Evolutionary conservation across 2,888 invertebrate species (phyloP), one percentile per base, ranked within the genome.

Genomic region (Drosophila rellima): DNA sequence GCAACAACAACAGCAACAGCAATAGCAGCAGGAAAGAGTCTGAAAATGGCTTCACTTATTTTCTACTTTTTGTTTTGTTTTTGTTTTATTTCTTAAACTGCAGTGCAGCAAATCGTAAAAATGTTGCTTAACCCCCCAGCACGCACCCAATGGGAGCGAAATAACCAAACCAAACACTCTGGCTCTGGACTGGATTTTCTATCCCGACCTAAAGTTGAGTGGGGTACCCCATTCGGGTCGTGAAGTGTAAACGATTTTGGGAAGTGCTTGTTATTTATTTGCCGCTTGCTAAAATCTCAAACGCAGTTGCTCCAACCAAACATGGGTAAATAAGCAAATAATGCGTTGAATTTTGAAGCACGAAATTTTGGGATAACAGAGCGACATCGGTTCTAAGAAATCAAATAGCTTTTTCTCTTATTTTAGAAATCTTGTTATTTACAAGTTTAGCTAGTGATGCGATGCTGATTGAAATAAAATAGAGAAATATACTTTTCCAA

Each of bases 231-330:
- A 45, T 26, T 54, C 17, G 51, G 55, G 45, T 62, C 54, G 73
- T 56, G 48, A 70, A 70, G 80, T 74, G 86, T 69, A 70, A 82
- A 63, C 84, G 68, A 70, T 81, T 88, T 67, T 86, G 70, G 65
- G 61, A 73, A 77, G 63, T 67, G 69, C 45, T 72, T 75, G 66
- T 76, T 83, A 78, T 86, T 83, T 89, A 83, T 89, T 88, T 85
- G 70, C 73, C 82, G 75, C 84, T 74, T 86, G 84, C 69, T 50
- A 57, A 72, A 81, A 68, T 77, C 71, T 67, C 66, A 62, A 70
- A 72, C 61, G 65, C 64, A 70, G 42, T 39, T 26, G 29, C 40
- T 17, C 59, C 5, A 15, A 45, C 62, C 11, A 33, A 33, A 26
- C 52, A 52, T 33, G 23, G 44, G 42, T 51, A 68, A 65, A 52